A percentile compares a stretch with the other conserved stretches of the same genome.
These are phyloP conservation scores for Sorex maritimensis DNA, from an alignment of 2,797 vertebrate species.

Conservation along the genomic window DNA sequence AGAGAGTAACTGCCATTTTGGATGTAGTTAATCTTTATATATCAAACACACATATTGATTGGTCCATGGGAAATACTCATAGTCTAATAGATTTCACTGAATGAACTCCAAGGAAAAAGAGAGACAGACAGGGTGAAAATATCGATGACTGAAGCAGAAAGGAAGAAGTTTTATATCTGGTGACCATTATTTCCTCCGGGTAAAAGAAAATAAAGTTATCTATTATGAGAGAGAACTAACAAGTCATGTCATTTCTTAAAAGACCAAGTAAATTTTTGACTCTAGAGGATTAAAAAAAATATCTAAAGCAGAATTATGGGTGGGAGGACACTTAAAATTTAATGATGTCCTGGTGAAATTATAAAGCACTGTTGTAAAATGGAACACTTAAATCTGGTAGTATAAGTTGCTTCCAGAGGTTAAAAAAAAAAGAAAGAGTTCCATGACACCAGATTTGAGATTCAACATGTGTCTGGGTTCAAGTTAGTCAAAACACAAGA, in stretches of 20 bases:
- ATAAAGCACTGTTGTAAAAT: background rate
- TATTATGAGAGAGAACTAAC: background rate
- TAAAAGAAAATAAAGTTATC: slow-evolving; percentile 64
- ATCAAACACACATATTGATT: background rate
- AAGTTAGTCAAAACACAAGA: background rate
- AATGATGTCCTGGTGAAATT: background rate
- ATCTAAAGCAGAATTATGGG: slow-evolving; percentile 34
- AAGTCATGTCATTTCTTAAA: slow-evolving; percentile 63
- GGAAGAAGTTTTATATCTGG: slow-evolving; percentile 64
- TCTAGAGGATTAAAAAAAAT: background rate
- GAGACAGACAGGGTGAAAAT: slow-evolving; percentile 56
- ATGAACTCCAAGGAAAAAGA: slow-evolving; percentile 53
- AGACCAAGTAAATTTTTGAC: slow-evolving; percentile 42
- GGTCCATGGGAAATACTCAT: slow-evolving; percentile 62
- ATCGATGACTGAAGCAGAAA: slow-evolving; percentile 18
- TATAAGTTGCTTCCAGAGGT: background rate
- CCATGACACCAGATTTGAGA: background rate
- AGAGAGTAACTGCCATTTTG: background rate
- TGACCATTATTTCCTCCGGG: slow-evolving; percentile 64
- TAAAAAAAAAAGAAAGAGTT: background rate
- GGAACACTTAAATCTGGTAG: background rate
- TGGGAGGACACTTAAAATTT: background rate
- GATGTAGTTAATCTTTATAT: slow-evolving; percentile 18
- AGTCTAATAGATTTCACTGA: slow-evolving; percentile 55
- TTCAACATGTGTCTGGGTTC: background rate